phyloP scores from a whole-genome alignment of 2,888 invertebrate genomes.

The Eilema griseolum region DNA sequence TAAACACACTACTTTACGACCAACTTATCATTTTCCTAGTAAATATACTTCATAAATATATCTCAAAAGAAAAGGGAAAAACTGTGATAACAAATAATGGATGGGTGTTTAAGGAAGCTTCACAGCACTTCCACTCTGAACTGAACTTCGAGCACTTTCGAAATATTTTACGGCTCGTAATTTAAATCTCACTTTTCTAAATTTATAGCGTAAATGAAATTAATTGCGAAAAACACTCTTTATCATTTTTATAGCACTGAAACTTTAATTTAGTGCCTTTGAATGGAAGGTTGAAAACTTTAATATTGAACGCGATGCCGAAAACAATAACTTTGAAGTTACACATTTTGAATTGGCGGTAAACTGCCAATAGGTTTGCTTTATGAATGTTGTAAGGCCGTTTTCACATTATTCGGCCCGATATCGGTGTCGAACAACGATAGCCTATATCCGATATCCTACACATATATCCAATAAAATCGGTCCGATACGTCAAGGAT shows the following conservation, averaged over 20 bases:
- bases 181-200: constrained; percentile 17
- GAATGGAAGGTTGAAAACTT: constrained; percentile 26
- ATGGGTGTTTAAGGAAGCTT: neutral
- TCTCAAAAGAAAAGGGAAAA: constrained; percentile 3
- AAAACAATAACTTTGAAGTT: constrained; percentile 18
- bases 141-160: neutral
- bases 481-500: too few relatives aligned
- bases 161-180: constrained; percentile 22
- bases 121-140: neutral
- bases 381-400: too few relatives aligned
- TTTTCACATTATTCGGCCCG: too few relatives aligned
- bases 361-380: too few relatives aligned
- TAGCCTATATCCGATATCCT: too few relatives aligned
- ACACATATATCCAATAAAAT: too few relatives aligned
- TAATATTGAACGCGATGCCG: constrained; percentile 42
- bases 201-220: constrained; percentile 23
- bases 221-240: constrained; percentile 34
- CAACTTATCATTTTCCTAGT: neutral
- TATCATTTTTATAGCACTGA: constrained; percentile 42
- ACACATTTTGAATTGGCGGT: too few relatives aligned
- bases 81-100: constrained; percentile 3
- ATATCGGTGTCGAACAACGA: too few relatives aligned
- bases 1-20: neutral
- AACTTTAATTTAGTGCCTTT: constrained; percentile 41
- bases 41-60: neutral